Conservation (phyloP, 2,797 vertebrate genomes). For the Danio choprae region DNA sequence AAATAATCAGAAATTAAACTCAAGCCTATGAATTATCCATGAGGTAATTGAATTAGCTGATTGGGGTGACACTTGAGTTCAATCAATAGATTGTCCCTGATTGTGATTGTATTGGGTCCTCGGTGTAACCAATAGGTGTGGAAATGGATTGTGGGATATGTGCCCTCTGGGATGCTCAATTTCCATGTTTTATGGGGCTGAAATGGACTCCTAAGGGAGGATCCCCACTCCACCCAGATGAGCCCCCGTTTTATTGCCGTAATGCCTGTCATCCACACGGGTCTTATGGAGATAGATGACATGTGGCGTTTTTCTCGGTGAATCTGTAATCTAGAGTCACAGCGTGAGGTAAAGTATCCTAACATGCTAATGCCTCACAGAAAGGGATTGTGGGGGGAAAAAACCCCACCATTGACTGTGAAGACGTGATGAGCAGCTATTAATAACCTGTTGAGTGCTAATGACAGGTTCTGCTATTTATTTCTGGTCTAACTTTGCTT, state of each 20-base stretch:
- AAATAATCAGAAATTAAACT: background rate
- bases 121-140: constrained; percentile 1
- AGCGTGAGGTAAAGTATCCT: constrained; percentile 23
- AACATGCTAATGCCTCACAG: constrained; percentile 27
- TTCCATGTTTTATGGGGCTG: constrained; percentile 42
- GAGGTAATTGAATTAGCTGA: constrained; percentile 29
- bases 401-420: background rate
- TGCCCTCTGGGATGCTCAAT: constrained; percentile 39
- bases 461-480: constrained; percentile 13
- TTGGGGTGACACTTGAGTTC: background rate
- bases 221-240: constrained; percentile 35
- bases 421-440: constrained; percentile 20
- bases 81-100: constrained; percentile 10
- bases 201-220: constrained; percentile 19
- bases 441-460: constrained; percentile 43
- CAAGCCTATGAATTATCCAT: background rate
- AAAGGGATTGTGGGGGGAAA: background rate
- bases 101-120: background rate
- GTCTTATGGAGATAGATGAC: constrained; percentile 44
- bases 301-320: constrained; percentile 6
- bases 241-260: constrained; percentile 39
- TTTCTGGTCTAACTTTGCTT: background rate
- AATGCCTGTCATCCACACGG: constrained; percentile 22
- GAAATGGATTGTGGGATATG: constrained; percentile 7
- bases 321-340: constrained; percentile 36